A percentile compares a stretch with the other conserved stretches of the same genome.
phyloP scores from a whole-genome alignment of 2,113 vertebrate species.

The Penelope pileata region DNA sequence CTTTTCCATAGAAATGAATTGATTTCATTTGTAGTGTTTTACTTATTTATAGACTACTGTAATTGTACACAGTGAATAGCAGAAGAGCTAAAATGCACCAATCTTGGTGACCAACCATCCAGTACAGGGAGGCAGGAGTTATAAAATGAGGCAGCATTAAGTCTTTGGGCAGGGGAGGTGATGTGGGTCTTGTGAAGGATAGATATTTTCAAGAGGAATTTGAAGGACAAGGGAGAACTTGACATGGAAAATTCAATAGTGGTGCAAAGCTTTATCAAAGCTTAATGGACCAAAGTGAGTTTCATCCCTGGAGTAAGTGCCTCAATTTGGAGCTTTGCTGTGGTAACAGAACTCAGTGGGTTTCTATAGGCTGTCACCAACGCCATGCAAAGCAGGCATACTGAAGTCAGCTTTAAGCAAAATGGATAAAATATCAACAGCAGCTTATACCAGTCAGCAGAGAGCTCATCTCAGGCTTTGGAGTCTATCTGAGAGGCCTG shows the following conservation, averaged over 20 bases:
- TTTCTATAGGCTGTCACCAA: not conserved
- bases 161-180: not conserved
- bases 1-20: not conserved
- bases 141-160: not conserved
- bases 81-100: not conserved
- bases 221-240: not conserved
- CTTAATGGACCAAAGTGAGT: not conserved
- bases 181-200: not conserved
- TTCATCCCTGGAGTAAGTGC: not conserved
- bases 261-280: not conserved
- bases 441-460: not conserved
- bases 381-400: not conserved
- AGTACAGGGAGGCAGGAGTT: not conserved
- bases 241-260: not conserved
- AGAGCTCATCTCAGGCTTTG: not conserved
- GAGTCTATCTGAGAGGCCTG: fast-evolving
- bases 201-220: not conserved
- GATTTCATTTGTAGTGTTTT: not conserved
- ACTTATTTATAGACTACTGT: conserved; percentile 2
- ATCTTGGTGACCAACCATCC: not conserved
- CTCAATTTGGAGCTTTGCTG: not conserved
- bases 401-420: not conserved
- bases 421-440: not conserved
- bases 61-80: not conserved
- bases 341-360: not conserved